phyloP scores from a whole-genome alignment of 2,888 invertebrate species.

The Smittia sp. region DNA sequence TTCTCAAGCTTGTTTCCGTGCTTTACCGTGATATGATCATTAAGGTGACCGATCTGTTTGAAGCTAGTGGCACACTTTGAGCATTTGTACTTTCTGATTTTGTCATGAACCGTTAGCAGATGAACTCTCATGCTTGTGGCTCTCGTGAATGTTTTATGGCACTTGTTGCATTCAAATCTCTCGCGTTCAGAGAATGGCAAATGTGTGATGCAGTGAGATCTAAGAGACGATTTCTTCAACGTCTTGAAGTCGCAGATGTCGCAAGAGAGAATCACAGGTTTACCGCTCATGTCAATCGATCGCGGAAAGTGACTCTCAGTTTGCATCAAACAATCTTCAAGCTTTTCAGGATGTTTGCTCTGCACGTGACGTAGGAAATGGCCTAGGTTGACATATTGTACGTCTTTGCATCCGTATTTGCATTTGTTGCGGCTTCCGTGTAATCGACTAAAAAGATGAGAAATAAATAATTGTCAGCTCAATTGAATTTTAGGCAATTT shows the following conservation, averaged over 20 bases:
- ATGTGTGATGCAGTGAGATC: neutral
- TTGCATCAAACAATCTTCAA: neutral
- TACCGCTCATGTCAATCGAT: neutral
- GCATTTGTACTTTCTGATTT: neutral
- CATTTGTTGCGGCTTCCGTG: neutral
- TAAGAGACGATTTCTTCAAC: neutral
- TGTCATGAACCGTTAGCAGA: neutral
- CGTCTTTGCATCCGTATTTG: neutral
- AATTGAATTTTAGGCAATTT: neutral
- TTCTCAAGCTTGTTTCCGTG: neutral
- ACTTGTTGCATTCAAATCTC: neutral
- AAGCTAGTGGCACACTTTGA: neutral
- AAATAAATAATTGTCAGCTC: neutral
- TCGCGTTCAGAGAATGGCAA: neutral
- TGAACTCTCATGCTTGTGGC: neutral
- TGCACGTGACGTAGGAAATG: neutral
- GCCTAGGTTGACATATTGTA: neutral
- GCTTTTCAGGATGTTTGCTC: neutral
- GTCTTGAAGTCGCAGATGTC: slow-evolving; percentile 2
- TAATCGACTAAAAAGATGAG: neutral
- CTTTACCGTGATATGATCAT: neutral
- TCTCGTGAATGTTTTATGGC: neutral
- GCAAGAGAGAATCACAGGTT: neutral
- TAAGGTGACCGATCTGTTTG: neutral
- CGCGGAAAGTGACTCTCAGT: neutral